Percentiles rank a stretch among this genome's conserved stretches.
phyloP scores from a whole-genome alignment of 1,140 invertebrate genomes.

The Tetramorium alpestre region DNA sequence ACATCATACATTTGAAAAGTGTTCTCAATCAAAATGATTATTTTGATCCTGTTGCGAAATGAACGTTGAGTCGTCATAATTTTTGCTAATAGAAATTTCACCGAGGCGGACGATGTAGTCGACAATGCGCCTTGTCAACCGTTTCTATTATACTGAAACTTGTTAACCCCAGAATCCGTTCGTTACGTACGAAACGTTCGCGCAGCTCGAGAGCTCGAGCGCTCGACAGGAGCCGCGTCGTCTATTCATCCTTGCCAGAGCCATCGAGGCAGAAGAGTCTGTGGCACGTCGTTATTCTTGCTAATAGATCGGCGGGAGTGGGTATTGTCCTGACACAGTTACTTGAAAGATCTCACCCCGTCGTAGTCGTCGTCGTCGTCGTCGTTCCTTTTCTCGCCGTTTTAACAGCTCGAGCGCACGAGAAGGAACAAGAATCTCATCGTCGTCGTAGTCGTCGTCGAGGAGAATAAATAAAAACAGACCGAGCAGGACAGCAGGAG shows the following conservation, averaged over 20 bases:
- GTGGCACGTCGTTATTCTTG: conserved; percentile 78
- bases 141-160: conserved; percentile 41
- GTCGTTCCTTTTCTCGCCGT: conserved; percentile 36
- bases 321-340: conserved; percentile 69
- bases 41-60: neutral
- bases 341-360: conserved; percentile 57
- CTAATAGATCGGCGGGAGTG: conserved; percentile 81
- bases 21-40: conserved; percentile 9
- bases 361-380: neutral
- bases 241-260: conserved; percentile 53
- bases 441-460: neutral
- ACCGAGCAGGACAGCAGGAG: conserved; percentile 11
- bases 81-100: conserved; percentile 34
- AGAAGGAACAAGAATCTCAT: conserved; percentile 16
- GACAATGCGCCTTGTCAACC: conserved; percentile 5
- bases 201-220: conserved; percentile 22
- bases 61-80: neutral
- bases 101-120: neutral
- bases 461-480: conserved; percentile 65
- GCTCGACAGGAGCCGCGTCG: conserved; percentile 8
- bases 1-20: neutral
- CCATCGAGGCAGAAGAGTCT: conserved; percentile 65
- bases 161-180: conserved; percentile 52
- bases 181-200: conserved; percentile 39
- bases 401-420: conserved; percentile 29